Percentiles rank a stretch among this genome's conserved stretches.
phyloP scores from a whole-genome alignment of 2,113 vertebrate species.

The Engystomops pustulosus region DNA sequence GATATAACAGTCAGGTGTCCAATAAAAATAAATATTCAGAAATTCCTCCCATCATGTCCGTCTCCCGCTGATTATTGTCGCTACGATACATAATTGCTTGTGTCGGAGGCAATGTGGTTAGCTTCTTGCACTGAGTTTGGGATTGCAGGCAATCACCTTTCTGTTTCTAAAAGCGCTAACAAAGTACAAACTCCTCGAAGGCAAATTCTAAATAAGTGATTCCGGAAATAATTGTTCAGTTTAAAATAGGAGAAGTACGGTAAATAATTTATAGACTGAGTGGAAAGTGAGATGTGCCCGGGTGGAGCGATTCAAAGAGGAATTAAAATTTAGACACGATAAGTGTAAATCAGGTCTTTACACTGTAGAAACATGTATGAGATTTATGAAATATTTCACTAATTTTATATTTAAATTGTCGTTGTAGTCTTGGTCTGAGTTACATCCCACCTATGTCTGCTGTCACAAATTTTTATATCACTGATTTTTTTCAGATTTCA shows the following conservation, averaged over 20 bases:
- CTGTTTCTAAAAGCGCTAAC: background rate
- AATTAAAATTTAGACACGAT: background rate
- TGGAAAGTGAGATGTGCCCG: background rate
- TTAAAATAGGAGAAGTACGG: background rate
- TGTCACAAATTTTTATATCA: too few species aligned
- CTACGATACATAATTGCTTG: background rate
- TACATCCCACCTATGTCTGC: too few species aligned
- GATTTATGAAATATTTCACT: too few species aligned
- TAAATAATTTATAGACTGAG: background rate
- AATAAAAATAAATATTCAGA: background rate
- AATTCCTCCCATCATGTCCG: background rate
- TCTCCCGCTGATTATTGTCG: background rate
- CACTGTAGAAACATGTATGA: too few species aligned
- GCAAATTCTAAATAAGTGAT: slow-evolving; percentile 7
- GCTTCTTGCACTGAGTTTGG: background rate
- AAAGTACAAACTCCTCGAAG: background rate
- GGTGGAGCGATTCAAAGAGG: background rate
- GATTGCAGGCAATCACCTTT: background rate
- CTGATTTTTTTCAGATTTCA: too few species aligned
- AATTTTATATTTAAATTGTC: too few species aligned
- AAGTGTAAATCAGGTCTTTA: background rate
- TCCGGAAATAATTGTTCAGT: background rate
- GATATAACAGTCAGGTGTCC: background rate
- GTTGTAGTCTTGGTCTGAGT: too few species aligned
- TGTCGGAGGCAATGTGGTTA: background rate